Base-by-base conservation (phyloP, 2,113 vertebrate species). In the Castor canadensis region DNA sequence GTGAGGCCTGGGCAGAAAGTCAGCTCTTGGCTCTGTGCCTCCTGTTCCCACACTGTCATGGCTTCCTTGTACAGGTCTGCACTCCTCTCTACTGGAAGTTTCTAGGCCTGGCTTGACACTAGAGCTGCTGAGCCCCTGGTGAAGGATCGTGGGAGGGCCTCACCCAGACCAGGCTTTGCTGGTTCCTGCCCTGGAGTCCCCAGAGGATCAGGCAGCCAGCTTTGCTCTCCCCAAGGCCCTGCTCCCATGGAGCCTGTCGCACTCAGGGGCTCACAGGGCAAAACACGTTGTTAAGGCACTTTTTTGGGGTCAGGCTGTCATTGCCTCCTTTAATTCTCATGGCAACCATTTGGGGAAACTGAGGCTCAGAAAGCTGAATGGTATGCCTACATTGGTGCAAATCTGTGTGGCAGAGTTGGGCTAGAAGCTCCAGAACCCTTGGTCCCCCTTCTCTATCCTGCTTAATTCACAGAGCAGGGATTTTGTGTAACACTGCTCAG, bases 31-130 rank as follows among this genome's bases (percentile, higher is more conserved):
- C 11, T 12, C 47, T 49, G 16, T 1, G 32, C 22, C 9, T 2
- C 52, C n/a, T 17, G 1, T 11, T 11, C 30, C 54, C 0, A 1
- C 0, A 6, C 24, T 2, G 0, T 5, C 28, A 38, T 5, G 19
- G n/a, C 54, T 15, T 28, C 13, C 47, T 60, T 45, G 56, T 20
- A 22, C 1, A 22, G 24, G 35, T 15, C 8, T 11, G 49, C 9
- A 73, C 15, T 40, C 45, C 35, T 38, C 5, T 6, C 40, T 43
- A 8, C 7, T 89, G 60, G n/a, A n/a, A n/a, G n/a, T n/a, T n/a
- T 45, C 40, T 2, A 86, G 73, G 43, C 20, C 64, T 60, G 72
- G 19, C 30, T n/a, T 49, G 28, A 26, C 5, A 30, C 6, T 3
- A 40, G 54, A 52, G 26, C 28, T 13, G 40, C n/a, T 26, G 19